Conservation (phyloP, 2,888 invertebrate genomes). For the Plebejus argus region DNA sequence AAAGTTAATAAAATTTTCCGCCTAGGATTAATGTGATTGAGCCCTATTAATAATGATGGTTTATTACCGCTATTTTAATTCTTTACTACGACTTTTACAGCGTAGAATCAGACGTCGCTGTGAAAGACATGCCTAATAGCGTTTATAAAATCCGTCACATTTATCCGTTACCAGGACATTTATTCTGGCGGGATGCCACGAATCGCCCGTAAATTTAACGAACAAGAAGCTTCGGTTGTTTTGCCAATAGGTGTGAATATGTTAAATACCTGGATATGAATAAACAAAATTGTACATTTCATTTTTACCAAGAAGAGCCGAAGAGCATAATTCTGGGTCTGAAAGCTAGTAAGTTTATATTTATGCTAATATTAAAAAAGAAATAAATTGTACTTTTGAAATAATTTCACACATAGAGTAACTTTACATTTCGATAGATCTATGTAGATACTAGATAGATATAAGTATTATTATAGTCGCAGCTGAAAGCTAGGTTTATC, state of each 20-base stretch:
- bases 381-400: neutral
- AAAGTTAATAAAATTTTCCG: constrained; percentile 11
- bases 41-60: constrained; percentile 17
- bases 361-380: no score
- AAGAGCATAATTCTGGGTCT: no score
- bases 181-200: constrained; percentile 30
- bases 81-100: constrained; percentile 25
- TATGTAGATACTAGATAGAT: neutral
- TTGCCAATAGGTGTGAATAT: constrained; percentile 24
- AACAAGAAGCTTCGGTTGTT: constrained; percentile 14
- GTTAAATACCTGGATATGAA: neutral
- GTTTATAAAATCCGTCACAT: constrained; percentile 30
- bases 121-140: constrained; percentile 29
- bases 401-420: neutral
- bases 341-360: no score
- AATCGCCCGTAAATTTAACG: constrained; percentile 25
- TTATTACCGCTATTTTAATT: neutral
- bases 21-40: constrained; percentile 7
- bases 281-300: constrained; percentile 3
- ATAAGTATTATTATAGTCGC: neutral
- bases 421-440: neutral
- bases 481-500: constrained; percentile 17
- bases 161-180: constrained; percentile 19
- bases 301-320: no score
- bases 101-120: constrained; percentile 19